phyloP scores from a whole-genome alignment of 2,888 invertebrate species.

The Mesochorus sp. region DNA sequence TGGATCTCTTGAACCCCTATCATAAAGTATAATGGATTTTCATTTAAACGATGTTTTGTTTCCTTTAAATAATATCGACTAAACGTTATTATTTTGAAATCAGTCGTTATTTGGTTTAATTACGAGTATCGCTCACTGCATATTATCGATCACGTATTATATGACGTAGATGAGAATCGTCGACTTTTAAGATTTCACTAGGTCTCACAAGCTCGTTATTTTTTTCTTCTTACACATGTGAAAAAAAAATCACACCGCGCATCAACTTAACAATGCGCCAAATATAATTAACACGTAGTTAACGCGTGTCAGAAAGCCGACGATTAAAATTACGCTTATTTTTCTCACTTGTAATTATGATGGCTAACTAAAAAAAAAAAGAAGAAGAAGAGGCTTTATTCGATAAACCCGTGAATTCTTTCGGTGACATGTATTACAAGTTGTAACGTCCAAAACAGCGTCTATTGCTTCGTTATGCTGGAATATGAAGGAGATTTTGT shows the following conservation, averaged over 20 bases:
- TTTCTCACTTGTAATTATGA: constrained; percentile 40
- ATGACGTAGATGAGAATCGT: constrained; percentile 28
- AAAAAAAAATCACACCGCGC: constrained; percentile 13
- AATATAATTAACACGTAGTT: constrained; percentile 18
- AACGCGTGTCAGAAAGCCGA: constrained; percentile 36
- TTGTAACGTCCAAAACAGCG: neutral
- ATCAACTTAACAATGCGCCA: neutral
- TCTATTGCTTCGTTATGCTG: constrained; percentile 2
- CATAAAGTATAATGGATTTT: constrained; percentile 44
- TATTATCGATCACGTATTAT: constrained; percentile 43
- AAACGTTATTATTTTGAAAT: constrained; percentile 68
- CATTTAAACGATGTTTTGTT: constrained; percentile 18
- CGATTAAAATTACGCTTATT: constrained; percentile 32
- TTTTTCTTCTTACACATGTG: constrained; percentile 1
- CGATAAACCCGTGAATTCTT: too few species aligned
- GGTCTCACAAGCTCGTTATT: neutral
- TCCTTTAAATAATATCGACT: constrained; percentile 52
- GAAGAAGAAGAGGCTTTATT: constrained; percentile 18
- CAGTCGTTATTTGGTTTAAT: constrained; percentile 75
- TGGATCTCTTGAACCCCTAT: constrained; percentile 48
- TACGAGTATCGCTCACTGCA: constrained; percentile 64
- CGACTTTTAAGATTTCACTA: constrained; percentile 41
- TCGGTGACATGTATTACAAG: constrained; percentile 9
- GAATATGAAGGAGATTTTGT: constrained; percentile 5
- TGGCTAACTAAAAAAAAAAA: constrained; percentile 33